Percentiles rank a stretch among this genome's conserved stretches.
phyloP scores from a whole-genome alignment of 2,113 vertebrate genomes.

The Raphicerus campestris region DNA sequence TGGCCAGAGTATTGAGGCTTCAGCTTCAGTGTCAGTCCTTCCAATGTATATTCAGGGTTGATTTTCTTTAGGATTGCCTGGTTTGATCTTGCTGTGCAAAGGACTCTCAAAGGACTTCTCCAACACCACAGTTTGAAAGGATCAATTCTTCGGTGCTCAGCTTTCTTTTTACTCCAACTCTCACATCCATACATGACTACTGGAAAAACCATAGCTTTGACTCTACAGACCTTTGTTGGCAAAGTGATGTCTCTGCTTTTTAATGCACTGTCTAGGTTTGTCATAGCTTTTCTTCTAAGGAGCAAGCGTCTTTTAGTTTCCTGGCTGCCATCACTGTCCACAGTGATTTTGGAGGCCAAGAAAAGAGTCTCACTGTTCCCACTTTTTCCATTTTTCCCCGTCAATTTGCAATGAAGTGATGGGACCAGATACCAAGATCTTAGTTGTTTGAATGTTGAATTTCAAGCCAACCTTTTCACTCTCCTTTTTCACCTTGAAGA shows the following conservation, averaged over 20 bases:
- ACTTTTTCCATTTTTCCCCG: not conserved
- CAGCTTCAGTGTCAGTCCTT: not conserved
- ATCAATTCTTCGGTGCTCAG: not conserved
- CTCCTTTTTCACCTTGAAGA: not conserved
- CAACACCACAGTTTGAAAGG: not conserved
- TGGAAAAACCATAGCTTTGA: not conserved
- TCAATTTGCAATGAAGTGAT: not conserved
- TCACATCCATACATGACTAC: not conserved
- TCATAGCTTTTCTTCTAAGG: not conserved
- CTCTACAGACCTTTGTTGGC: not conserved
- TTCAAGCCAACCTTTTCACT: not conserved
- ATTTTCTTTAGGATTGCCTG: not conserved
- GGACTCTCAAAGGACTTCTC: not conserved
- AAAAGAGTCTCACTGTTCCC: not conserved
- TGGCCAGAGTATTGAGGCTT: not conserved
- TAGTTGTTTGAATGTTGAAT: not conserved
- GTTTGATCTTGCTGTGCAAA: not conserved
- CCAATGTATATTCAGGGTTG: not conserved
- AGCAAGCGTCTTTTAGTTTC: not conserved
- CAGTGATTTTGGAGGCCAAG: not conserved
- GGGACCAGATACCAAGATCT: not conserved
- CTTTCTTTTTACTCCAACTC: not conserved
- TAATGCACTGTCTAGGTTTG: not conserved
- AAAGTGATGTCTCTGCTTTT: not conserved
- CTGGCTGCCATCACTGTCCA: not conserved